Base-by-base conservation (phyloP, 92 coral and sea anemone genomes). In the Porites cylindrica region DNA sequence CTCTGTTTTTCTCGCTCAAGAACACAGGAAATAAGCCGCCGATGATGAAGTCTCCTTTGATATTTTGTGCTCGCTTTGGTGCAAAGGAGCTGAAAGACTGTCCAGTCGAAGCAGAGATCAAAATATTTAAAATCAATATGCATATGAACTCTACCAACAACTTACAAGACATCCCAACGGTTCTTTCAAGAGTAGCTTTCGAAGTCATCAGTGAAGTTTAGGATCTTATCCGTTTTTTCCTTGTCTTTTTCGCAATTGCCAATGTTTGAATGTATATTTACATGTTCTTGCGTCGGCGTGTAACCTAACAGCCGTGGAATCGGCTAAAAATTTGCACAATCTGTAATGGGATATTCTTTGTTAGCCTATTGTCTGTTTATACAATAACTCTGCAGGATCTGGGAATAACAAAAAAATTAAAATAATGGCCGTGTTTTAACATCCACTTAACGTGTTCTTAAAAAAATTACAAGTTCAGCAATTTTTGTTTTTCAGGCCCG, bases 1-100 rank as follows among this genome's bases (percentile, higher is more conserved):
- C 79, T 2, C 43, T 51, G 86, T 93, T 87, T 67, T 87, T 87
- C 66, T 91, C 96, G 8, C 67, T 82, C 7, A 97, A 71, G 47
- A 93, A 95, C 16, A 94, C 95, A 0, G 99, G 99, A 47, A 97
- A 94, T 21, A 93, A 85, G 1, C 95, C 99, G 0, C 99, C 99
- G 21, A 97, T 81, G 60, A 93, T 86, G 62, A 86, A 85, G 80
- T 97, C 98, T 2, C 93, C 96, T 16, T 88, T 62, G 1, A 88
- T 68, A 10, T 93, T 78, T 72, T 91, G 77, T 13, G 86, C 84
- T 63, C 92, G 82, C 71, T 61, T 81, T 50, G 99, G 99, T 0
- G 59, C 29, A 8, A 20, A 66, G 7, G 24, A 2, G 18, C 16
- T 19, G 4, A 76, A 38, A 8, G 51, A 23, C 17, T 74, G 61